Evolutionary conservation across 2,113 vertebrate genomes (phyloP).

Genomic region (Alaudala cheleensis): DNA sequence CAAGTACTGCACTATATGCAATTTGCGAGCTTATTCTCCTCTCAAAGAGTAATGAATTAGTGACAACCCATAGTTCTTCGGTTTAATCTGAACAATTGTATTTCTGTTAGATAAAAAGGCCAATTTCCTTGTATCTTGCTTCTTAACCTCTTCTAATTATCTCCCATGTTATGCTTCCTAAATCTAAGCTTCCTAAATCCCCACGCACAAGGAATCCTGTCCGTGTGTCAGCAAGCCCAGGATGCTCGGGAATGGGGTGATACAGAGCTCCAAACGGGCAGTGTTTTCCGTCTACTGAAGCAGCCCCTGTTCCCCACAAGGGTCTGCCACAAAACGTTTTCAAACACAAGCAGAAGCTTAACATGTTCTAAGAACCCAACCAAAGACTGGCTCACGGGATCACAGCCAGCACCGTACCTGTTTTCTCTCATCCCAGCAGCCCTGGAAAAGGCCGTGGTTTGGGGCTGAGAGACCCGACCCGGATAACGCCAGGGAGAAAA

Average conservation of each 20-base stretch:
- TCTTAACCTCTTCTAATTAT: not conserved
- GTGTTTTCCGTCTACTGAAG: not conserved
- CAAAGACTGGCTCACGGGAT: fast-evolving
- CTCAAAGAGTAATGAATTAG: not conserved
- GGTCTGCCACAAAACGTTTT: fast-evolving
- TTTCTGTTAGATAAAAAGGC: not conserved
- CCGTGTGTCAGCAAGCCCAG: not conserved
- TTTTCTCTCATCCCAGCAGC: not conserved
- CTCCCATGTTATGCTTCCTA: not conserved
- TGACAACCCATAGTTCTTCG: not conserved
- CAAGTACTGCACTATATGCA: not conserved
- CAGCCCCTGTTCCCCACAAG: not conserved
- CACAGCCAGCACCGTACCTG: fast-evolving
- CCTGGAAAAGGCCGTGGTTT: not conserved
- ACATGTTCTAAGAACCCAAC: not conserved
- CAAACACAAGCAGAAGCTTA: not conserved
- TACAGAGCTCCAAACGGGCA: not conserved
- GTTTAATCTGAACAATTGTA: not conserved
- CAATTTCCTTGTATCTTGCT: not conserved
- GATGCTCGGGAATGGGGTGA: fast-evolving
- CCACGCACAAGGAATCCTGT: not conserved
- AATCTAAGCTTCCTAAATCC: not conserved
- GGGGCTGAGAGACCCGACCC: fast-evolving
- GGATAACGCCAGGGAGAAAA: not conserved
- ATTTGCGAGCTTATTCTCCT: not conserved